Evolutionary conservation across 2,888 invertebrate genomes (phyloP), one percentile per base, ranked within the genome.

Genomic region (Lacanobia oleracea): DNA sequence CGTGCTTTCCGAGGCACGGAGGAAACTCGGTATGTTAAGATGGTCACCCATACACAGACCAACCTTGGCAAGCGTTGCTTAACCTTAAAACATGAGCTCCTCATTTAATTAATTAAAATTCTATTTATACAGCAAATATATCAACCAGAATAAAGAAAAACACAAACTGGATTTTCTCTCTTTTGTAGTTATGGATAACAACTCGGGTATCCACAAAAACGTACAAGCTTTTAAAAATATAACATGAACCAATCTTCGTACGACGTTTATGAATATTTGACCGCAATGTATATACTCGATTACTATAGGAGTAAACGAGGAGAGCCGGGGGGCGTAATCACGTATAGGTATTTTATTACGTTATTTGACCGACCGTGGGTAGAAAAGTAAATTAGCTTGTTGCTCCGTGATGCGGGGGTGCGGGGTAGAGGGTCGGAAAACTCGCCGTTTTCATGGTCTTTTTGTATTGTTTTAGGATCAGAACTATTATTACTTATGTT

Each of bases 271-370:
- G 74, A 80, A 83, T 77, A 83, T 82, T 80, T 74, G 74, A 77
- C 72, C 37, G 56, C 69, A 50, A 67, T 48, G 67, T 67, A 67
- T 77, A 70, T 72, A 80, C 81, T 74, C 73, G 53, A 81, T 72
- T 80, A 70, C 69, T 74, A 54, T 70, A 66, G 57, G 45, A 77
- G 72, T 77, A 72, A 77, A 83, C 72, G 79, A 72, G 69, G 37
- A 54, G 51, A 73, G 67, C 83, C 77, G 23, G 68, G 56, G 82
- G 68, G 67, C 61, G 67, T 79, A 75, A 82, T 82, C 81, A 72
- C 62, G 69, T 81, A 77, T 81, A 83, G 83, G 81, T 83, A 81
- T 81, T 79, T 79, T 81, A 75, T 81, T 79, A 72, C 67, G 82
- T 81, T 82, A 79, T 82, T 82, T 70, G 69, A 67, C 72, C 79